Percentiles rank a stretch among this genome's conserved stretches.
phyloP scores from a whole-genome alignment of 2,797 vertebrate species.

The Thripadectes ignobilis region DNA sequence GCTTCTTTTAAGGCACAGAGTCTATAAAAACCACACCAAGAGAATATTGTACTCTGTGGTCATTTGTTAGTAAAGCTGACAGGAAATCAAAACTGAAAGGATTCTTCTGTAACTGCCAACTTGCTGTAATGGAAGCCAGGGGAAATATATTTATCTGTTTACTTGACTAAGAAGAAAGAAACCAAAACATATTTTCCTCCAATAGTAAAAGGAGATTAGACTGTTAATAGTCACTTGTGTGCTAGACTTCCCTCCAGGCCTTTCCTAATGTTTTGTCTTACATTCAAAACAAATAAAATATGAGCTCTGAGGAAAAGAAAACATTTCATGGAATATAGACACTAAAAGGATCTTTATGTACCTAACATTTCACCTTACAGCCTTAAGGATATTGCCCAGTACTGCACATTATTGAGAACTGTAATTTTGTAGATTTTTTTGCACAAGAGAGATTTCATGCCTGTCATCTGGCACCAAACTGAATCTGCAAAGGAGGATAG shows the following conservation, averaged over 20 bases:
- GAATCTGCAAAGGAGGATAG: background rate
- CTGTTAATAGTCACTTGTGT: conserved; percentile 43
- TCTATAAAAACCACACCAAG: conserved; percentile 51
- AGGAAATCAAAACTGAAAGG: conserved; percentile 66
- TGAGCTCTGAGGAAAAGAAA: conserved; percentile 13
- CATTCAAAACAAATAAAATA: conserved; percentile 47
- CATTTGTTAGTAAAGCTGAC: conserved; percentile 51
- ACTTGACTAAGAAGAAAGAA: conserved; percentile 56
- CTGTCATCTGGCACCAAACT: background rate
- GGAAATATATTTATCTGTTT: conserved; percentile 68
- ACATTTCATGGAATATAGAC: background rate
- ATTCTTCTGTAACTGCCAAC: conserved; percentile 54
- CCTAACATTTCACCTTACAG: background rate
- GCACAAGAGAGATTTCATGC: background rate
- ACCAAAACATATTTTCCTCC: conserved; percentile 54
- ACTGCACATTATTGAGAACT: background rate
- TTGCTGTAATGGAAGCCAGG: conserved; percentile 50
- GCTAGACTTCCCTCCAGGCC: conserved; percentile 37
- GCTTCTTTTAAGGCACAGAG: background rate
- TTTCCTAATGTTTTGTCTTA: conserved; percentile 46
- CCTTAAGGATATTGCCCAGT: background rate
- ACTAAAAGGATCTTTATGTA: background rate
- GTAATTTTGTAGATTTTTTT: background rate
- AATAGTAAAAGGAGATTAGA: conserved; percentile 33
- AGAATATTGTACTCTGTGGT: background rate